These are phyloP conservation scores for Tapirus indicus DNA, from an alignment of 2,797 vertebrate genomes.

Conservation along the genomic window DNA sequence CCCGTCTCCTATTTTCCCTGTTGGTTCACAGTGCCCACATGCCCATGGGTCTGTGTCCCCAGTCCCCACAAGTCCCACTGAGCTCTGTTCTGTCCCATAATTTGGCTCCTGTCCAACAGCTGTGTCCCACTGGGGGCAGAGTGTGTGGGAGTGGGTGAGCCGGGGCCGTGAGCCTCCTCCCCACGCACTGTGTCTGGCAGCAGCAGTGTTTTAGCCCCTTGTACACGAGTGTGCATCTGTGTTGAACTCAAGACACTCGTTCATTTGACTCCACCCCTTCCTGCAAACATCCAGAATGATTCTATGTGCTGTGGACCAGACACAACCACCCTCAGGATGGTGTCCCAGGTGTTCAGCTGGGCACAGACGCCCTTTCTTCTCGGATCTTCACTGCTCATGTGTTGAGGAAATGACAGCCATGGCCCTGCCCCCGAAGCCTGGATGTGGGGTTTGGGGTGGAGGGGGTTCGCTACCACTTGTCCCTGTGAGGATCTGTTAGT, in stretches of 20 bases:
- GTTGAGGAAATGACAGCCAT: background rate
- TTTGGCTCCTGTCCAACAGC: too few species aligned
- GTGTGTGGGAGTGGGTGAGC: background rate
- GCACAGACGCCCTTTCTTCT: background rate
- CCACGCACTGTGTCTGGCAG: background rate
- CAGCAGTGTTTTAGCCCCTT: background rate
- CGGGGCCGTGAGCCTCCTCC: rapidly evolving
- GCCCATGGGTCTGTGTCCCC: background rate
- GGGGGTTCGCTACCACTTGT: rapidly evolving
- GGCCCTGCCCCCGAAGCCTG: background rate
- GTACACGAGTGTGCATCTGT: rapidly evolving
- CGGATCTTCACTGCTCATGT: background rate
- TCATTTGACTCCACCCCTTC: background rate
- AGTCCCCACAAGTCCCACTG: rapidly evolving
- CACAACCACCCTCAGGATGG: too few species aligned
- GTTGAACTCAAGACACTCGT: background rate
- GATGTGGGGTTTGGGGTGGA: rapidly evolving
- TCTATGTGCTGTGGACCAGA: rapidly evolving
- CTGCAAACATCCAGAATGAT: background rate
- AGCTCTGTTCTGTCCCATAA: background rate
- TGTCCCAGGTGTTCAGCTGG: background rate
- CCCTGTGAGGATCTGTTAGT: background rate
- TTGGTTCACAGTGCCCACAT: rapidly evolving
- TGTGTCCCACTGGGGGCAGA: rapidly evolving
- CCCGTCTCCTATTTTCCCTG: background rate